phyloP scores from a whole-genome alignment of 1,140 invertebrate genomes.

The Plodia interpunctella region DNA sequence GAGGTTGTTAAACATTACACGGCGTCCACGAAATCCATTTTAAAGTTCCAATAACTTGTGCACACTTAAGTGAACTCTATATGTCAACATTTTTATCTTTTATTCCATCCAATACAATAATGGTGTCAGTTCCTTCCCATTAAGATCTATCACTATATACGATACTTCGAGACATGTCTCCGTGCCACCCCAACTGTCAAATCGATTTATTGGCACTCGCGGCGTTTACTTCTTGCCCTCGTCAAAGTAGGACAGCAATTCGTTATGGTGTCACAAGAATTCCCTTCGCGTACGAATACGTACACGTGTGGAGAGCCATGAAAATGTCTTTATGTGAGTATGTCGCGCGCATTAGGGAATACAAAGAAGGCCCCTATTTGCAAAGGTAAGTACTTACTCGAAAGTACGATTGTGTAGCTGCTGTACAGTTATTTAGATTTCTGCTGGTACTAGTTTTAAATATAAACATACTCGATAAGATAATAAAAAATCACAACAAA shows the following conservation, averaged over 20 bases:
- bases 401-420: not conserved
- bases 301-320: constrained; percentile 6
- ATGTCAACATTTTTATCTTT: too few species aligned
- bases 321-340: constrained; percentile 9
- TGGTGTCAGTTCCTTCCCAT: too few species aligned
- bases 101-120: too few species aligned
- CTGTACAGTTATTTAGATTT: too few species aligned
- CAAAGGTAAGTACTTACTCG: not conserved
- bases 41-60: too few species aligned
- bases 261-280: constrained; percentile 5
- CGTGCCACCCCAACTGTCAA: not conserved
- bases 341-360: constrained; percentile 6
- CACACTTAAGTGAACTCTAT: too few species aligned
- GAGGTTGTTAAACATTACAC: not conserved
- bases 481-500: too few species aligned
- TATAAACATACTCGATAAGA: too few species aligned
- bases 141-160: not conserved
- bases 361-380: not conserved
- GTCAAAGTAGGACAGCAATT: constrained; percentile 9
- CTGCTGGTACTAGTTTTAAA: too few species aligned
- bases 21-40: too few species aligned
- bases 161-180: not conserved
- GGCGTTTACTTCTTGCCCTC: not conserved
- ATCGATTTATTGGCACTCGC: constrained; percentile 1
- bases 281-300: constrained; percentile 6